A percentile compares a stretch with the other conserved stretches of the same genome.
Evolutionary conservation across 2,113 vertebrate species (phyloP).

Genomic region (Cheilinus undulatus): DNA sequence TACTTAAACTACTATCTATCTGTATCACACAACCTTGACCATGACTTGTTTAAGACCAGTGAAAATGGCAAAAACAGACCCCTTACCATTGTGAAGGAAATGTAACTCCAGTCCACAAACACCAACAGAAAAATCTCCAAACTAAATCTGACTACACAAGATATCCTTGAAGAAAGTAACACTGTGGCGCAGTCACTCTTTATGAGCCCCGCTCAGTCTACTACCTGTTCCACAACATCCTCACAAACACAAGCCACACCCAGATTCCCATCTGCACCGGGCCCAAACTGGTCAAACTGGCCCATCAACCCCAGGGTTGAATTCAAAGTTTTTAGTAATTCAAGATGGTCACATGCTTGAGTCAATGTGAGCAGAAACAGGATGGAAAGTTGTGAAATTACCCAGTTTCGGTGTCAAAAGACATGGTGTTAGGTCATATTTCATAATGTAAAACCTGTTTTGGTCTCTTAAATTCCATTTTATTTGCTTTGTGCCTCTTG

Average conservation of each 20-base stretch:
- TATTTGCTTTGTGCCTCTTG: background rate
- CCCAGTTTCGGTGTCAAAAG: slow-evolving; percentile 9
- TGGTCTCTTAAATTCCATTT: slow-evolving; percentile 3
- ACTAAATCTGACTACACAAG: background rate
- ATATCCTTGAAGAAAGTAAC: slow-evolving; percentile 12
- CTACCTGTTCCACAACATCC: slow-evolving; percentile 76
- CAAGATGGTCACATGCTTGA: slow-evolving; percentile 21
- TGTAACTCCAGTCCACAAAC: slow-evolving; percentile 14
- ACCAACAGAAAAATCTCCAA: background rate
- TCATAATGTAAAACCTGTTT: background rate
- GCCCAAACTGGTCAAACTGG: slow-evolving; percentile 69
- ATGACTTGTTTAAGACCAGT: background rate
- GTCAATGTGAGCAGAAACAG: slow-evolving; percentile 8
- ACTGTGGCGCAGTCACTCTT: slow-evolving; percentile 34
- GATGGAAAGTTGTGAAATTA: background rate
- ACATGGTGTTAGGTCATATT: background rate
- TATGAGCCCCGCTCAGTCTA: slow-evolving; percentile 36
- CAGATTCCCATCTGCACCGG: slow-evolving; percentile 43
- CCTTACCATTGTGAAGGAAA: slow-evolving; percentile 69
- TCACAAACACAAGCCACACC: slow-evolving; percentile 56
- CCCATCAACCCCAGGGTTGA: slow-evolving; percentile 16
- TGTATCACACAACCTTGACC: slow-evolving; percentile 13
- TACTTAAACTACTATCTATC: background rate
- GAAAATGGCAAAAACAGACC: slow-evolving; percentile 2
- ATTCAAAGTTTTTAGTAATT: slow-evolving; percentile 26